These are phyloP conservation scores for Agelaius phoeniceus DNA, from an alignment of 2,113 vertebrate genomes.

Conservation along the genomic window DNA sequence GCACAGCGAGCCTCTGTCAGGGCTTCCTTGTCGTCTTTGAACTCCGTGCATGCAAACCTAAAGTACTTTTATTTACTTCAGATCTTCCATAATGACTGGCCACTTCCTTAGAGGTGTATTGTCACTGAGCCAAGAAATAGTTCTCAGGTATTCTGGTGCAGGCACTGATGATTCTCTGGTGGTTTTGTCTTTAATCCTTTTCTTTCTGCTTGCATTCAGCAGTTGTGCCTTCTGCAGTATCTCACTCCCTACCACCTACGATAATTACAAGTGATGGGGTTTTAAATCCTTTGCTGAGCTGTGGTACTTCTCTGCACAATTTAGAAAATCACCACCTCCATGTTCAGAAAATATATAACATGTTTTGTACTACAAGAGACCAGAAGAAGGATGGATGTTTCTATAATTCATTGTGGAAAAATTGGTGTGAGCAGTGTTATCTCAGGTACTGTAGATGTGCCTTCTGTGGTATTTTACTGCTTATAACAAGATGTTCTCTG, in stretches of 20 bases:
- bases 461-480: not conserved
- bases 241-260: not conserved
- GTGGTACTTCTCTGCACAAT: not conserved
- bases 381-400: not conserved
- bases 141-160: not conserved
- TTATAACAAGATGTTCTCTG: not conserved
- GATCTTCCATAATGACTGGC: not conserved
- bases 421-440: not conserved
- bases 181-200: not conserved
- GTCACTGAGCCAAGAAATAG: not conserved
- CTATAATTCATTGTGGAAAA: not conserved
- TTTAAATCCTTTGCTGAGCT: not conserved
- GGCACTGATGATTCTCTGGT: not conserved
- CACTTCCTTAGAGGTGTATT: not conserved
- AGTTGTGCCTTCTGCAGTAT: not conserved
- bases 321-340: not conserved
- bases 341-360: not conserved
- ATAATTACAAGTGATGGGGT: not conserved
- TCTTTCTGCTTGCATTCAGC: not conserved
- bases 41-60: not conserved
- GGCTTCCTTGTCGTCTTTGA: not conserved
- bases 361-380: not conserved
- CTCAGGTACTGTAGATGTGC: not conserved
- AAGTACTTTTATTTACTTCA: not conserved
- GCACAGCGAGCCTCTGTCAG: not conserved